A percentile compares a stretch with the other conserved stretches of the same genome.
These are phyloP conservation scores for Antheraea pernyi DNA, from an alignment of 1,140 invertebrate species.

Conservation along the genomic window DNA sequence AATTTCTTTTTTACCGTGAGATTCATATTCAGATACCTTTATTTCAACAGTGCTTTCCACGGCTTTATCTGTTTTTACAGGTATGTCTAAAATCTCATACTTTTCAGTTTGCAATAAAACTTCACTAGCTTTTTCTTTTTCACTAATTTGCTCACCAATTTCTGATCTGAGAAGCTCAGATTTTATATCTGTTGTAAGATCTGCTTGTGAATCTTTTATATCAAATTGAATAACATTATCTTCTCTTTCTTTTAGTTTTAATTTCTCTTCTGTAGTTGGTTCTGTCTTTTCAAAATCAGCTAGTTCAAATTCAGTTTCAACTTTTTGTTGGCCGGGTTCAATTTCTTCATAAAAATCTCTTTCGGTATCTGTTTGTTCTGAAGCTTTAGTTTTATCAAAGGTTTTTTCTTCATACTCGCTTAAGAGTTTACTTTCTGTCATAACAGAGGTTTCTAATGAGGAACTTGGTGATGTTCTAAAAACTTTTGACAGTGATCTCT, in stretches of 20 bases:
- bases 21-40: background rate
- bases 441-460: constrained; percentile 62
- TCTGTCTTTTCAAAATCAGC: background rate
- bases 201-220: background rate
- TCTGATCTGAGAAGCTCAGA: background rate
- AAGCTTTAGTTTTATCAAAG: constrained; percentile 44
- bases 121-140: background rate
- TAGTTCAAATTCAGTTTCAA: background rate
- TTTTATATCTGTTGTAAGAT: background rate
- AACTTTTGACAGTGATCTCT: constrained; percentile 55
- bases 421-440: constrained; percentile 68
- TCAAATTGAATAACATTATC: constrained; percentile 1
- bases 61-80: background rate
- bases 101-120: background rate
- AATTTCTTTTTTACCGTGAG: background rate
- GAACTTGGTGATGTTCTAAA: constrained; percentile 58
- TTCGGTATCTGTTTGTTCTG: constrained; percentile 36
- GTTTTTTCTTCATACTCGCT: constrained; percentile 64
- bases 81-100: background rate
- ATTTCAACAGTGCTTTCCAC: background rate
- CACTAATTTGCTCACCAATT: background rate
- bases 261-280: background rate
- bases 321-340: background rate
- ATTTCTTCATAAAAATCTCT: constrained; percentile 9
- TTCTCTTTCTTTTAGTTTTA: constrained; percentile 11